Conservation (phyloP, 2,888 invertebrate species). For the Mesodorylaimus sp. region DNA sequence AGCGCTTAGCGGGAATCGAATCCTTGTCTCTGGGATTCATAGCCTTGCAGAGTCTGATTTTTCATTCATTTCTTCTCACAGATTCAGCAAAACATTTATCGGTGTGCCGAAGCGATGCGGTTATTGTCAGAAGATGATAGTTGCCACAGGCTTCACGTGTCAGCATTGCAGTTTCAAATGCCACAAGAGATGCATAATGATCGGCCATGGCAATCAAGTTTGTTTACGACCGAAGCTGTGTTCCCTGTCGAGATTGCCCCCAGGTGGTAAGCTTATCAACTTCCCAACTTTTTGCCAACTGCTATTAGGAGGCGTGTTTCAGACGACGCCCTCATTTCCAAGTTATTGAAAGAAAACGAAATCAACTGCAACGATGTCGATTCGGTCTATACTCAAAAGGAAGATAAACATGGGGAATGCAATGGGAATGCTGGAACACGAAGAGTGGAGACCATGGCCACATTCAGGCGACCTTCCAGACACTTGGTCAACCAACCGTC, state of each 20-base stretch:
- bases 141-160: slow-evolving; percentile 11
- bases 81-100: slow-evolving; percentile 12
- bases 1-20: no score
- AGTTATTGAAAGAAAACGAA: slow-evolving; percentile 25
- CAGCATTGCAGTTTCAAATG: slow-evolving; percentile 12
- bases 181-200: slow-evolving; percentile 5
- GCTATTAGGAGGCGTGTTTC: slow-evolving; percentile 1
- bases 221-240: slow-evolving; percentile 6
- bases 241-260: slow-evolving; percentile 10
- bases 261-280: slow-evolving; percentile 1
- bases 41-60: neutral
- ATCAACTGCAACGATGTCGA: slow-evolving; percentile 17
- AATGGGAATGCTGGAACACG: no score
- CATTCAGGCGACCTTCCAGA: no score
- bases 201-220: neutral
- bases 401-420: no score
- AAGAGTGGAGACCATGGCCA: no score
- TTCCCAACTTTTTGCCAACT: no score
- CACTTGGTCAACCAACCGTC: no score
- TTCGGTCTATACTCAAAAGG: no score
- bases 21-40: no score
- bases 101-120: slow-evolving; percentile 12
- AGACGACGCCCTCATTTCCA: slow-evolving; percentile 26
- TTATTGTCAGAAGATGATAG: slow-evolving; percentile 10
- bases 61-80: neutral